A percentile compares a stretch with the other conserved stretches of the same genome.
These are phyloP conservation scores for Dipodomys ordii DNA, from an alignment of 2,113 vertebrate species.

Conservation along the genomic window DNA sequence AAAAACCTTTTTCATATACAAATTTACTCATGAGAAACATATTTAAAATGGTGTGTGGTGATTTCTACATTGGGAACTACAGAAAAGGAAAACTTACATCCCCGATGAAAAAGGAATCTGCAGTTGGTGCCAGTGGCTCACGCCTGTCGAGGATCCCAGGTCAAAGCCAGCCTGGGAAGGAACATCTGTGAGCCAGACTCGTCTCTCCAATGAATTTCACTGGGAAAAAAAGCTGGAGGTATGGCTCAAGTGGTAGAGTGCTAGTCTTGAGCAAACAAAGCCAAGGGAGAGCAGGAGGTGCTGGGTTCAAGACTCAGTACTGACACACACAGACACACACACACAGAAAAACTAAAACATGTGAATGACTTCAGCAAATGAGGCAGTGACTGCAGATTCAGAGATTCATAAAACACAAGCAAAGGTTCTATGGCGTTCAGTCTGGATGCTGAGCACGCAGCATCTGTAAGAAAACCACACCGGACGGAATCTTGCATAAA, in stretches of 20 bases:
- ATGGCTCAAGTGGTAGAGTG: too few species aligned
- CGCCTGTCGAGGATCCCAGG: too few species aligned
- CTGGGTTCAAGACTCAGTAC: too few species aligned
- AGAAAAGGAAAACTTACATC: conserved; percentile 64
- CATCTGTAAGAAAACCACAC: neutral
- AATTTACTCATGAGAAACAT: conserved; percentile 80
- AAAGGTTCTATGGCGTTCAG: conserved; percentile 52
- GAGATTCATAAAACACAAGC: conserved; percentile 46
- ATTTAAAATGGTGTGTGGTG: conserved; percentile 78
- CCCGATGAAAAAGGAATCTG: conserved; percentile 57
- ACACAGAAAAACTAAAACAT: too few species aligned
- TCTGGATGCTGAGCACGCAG: conserved; percentile 43
- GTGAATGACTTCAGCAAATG: conserved; percentile 60
- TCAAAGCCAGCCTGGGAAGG: too few species aligned
- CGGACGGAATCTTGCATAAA: conserved; percentile 38
- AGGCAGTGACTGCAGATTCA: conserved; percentile 61
- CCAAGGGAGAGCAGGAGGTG: too few species aligned
- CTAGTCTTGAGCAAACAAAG: too few species aligned
- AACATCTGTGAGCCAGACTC: too few species aligned
- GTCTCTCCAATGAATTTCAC: too few species aligned
- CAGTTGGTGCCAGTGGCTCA: too few species aligned
- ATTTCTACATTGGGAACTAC: conserved; percentile 78
- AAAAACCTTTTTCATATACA: conserved; percentile 82
- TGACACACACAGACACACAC: too few species aligned
- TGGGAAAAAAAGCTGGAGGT: too few species aligned